Evolutionary conservation across 2,888 invertebrate species (phyloP).

Genomic region (Euphydryas editha): DNA sequence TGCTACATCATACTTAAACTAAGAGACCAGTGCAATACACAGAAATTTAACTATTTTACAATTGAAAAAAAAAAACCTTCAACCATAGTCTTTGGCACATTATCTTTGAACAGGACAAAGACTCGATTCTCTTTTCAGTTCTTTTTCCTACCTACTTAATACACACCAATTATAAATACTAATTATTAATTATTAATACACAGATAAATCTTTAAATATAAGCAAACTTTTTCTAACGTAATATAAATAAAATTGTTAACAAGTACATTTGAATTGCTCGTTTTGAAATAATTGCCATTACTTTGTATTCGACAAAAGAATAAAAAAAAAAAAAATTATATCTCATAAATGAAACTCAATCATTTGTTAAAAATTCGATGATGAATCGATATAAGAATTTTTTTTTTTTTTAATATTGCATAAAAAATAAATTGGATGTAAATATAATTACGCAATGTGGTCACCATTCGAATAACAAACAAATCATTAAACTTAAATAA

Average conservation of each 20-base stretch:
- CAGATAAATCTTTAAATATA: conserved; percentile 11
- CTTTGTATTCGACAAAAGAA: not conserved
- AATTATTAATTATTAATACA: conserved; percentile 9
- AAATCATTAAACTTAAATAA: conserved; percentile 21
- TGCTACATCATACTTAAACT: conserved; percentile 73
- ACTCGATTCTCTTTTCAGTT: conserved; percentile 75
- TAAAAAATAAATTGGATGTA: not conserved
- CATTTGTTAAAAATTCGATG: not conserved
- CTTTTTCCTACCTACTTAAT: conserved; percentile 67
- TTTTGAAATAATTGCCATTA: not conserved
- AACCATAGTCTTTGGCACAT: conserved; percentile 82
- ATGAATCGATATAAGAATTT: not conserved
- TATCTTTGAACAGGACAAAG: conserved; percentile 81
- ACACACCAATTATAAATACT: conserved; percentile 49
- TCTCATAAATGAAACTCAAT: not conserved
- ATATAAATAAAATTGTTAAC: conserved; percentile 7
- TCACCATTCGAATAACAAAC: conserved; percentile 27
- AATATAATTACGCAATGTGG: conserved; percentile 24
- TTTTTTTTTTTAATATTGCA: not conserved
- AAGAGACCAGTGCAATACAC: conserved; percentile 80
- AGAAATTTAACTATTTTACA: conserved; percentile 58
- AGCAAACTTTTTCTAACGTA: conserved; percentile 1
- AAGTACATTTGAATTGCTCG: not conserved
- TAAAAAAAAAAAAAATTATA: not conserved
- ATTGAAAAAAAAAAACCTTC: conserved; percentile 65